phyloP scores from a whole-genome alignment of 2,888 invertebrate genomes.

The Hirtodrosophila duncani region DNA sequence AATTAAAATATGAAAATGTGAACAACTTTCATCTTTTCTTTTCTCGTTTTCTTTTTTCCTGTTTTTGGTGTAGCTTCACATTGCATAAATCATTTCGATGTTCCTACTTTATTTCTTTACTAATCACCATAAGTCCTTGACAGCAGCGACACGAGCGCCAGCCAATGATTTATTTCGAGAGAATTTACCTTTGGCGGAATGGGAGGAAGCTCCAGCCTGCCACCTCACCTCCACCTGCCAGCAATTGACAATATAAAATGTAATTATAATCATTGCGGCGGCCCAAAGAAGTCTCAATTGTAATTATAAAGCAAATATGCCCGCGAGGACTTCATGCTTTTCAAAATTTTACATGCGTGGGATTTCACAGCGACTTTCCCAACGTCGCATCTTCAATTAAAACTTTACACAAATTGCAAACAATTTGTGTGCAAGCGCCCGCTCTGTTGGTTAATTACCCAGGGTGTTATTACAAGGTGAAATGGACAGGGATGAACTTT shows the following conservation, averaged over 20 bases:
- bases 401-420: conserved; percentile 35
- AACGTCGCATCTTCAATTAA: conserved; percentile 31
- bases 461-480: too few relatives aligned
- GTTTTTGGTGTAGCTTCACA: too few relatives aligned
- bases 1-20: conserved; percentile 75
- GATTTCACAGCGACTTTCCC: too few relatives aligned
- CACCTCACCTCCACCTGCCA: conserved; percentile 26
- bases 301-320: conserved; percentile 60
- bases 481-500: too few relatives aligned
- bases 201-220: background rate
- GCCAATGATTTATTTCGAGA: conserved; percentile 64
- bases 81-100: conserved; percentile 70
- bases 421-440: conserved; percentile 40
- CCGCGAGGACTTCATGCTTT: conserved; percentile 13
- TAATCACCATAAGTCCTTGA: conserved; percentile 70
- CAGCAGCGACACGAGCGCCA: conserved; percentile 19
- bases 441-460: conserved; percentile 39
- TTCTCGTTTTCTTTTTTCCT: too few relatives aligned
- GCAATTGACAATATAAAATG: conserved; percentile 56
- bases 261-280: conserved; percentile 73
- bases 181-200: conserved; percentile 21
- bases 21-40: conserved; percentile 73
- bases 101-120: conserved; percentile 34
- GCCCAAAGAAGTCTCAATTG: conserved; percentile 60
- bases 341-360: too few relatives aligned